phyloP scores from a whole-genome alignment of 2,113 vertebrate species.

The Epinephelus fuscoguttatus region DNA sequence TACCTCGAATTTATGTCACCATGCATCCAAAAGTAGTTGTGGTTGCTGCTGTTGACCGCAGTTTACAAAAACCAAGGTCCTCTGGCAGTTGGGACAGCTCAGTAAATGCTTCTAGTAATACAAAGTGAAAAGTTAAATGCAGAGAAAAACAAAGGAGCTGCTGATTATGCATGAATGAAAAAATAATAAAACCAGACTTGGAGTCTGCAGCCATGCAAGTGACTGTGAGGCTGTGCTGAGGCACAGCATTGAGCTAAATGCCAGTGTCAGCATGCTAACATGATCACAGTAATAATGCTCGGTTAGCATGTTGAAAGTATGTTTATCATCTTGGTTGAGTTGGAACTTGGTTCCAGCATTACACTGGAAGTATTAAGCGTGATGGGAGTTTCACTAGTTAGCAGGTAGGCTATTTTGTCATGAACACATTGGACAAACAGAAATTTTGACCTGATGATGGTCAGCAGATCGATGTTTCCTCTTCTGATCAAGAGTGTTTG shows the following conservation, averaged over 20 bases:
- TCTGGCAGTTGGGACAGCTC: not conserved
- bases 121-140: not conserved
- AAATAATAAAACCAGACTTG: not conserved
- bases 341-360: no score
- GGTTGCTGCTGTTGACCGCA: not conserved
- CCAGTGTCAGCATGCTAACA: not conserved
- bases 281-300: not conserved
- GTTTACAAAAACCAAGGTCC: not conserved
- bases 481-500: no score
- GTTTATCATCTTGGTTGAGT: not conserved
- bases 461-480: not conserved
- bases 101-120: conserved; percentile 4
- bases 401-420: no score
- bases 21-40: conserved; percentile 4
- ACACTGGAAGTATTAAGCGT: no score
- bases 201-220: not conserved
- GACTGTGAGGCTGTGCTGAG: not conserved
- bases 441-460: not conserved
- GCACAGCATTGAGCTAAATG: not conserved
- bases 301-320: not conserved
- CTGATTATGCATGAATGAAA: not conserved
- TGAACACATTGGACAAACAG: no score
- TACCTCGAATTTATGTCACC: not conserved
- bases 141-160: conserved; percentile 2
- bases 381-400: no score